Percentiles rank a stretch among this genome's conserved stretches.
Conservation (phyloP, 2,888 invertebrate genomes). For the Bellardia pandia region DNA sequence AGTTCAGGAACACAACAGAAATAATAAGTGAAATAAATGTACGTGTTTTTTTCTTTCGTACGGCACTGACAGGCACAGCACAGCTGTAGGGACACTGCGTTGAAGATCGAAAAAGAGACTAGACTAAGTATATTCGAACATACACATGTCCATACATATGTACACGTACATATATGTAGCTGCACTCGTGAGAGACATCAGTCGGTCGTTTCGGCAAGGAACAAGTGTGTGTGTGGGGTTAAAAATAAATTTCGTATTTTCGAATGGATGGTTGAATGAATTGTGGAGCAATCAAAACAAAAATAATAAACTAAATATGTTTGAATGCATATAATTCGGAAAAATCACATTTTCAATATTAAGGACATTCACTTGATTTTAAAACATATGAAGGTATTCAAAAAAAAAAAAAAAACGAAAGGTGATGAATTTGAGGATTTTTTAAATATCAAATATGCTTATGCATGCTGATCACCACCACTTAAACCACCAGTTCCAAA, state of each 20-base stretch:
- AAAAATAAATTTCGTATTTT: constrained; percentile 79
- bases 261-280: constrained; percentile 60
- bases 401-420: not conserved
- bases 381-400: not conserved
- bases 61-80: constrained; percentile 29
- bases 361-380: constrained; percentile 39
- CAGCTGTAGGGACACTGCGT: constrained; percentile 61
- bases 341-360: constrained; percentile 47
- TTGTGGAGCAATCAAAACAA: constrained; percentile 52
- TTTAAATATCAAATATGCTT: no score
- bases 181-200: constrained; percentile 37
- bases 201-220: constrained; percentile 73
- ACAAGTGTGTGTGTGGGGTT: constrained; percentile 82
- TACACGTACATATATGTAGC: not conserved
- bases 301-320: constrained; percentile 19
- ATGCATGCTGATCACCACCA: no score
- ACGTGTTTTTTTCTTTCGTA: constrained; percentile 27
- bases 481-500: no score
- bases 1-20: constrained; percentile 46
- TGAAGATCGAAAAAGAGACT: constrained; percentile 54
- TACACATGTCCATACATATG: no score
- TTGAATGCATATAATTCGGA: constrained; percentile 27
- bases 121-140: constrained; percentile 16
- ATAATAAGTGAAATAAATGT: constrained; percentile 69
- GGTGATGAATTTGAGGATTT: no score